phyloP scores from a whole-genome alignment of 2,888 invertebrate species.

The Caenorhabditis angaria region DNA sequence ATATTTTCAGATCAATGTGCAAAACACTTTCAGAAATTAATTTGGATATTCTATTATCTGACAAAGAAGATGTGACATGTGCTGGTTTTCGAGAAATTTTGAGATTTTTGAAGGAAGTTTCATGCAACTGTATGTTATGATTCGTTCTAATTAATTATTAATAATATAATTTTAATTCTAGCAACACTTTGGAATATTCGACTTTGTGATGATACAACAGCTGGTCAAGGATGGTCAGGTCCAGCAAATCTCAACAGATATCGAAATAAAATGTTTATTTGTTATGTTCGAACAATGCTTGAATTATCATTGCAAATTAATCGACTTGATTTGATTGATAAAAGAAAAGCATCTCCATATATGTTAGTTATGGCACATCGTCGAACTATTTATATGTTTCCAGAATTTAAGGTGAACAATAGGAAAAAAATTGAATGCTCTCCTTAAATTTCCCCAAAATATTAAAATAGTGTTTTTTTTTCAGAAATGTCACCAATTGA shows the following conservation, averaged over 20 bases:
- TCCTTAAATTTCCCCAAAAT: not conserved
- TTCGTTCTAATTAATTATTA: not conserved
- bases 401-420: constrained; percentile 48
- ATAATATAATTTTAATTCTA: constrained; percentile 16
- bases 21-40: constrained; percentile 44
- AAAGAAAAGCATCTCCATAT: constrained; percentile 48
- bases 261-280: constrained; percentile 51
- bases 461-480: constrained; percentile 10
- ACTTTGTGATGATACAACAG: constrained; percentile 39
- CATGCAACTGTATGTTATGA: constrained; percentile 32
- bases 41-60: constrained; percentile 35
- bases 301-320: constrained; percentile 42
- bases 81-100: constrained; percentile 51
- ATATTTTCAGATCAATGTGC: constrained; percentile 28
- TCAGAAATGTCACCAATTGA: constrained; percentile 43
- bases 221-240: constrained; percentile 51
- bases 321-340: constrained; percentile 39
- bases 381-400: constrained; percentile 50
- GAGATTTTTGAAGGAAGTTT: constrained; percentile 45
- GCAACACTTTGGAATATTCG: constrained; percentile 45
- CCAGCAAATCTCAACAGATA: constrained; percentile 45
- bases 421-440: not conserved
- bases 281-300: constrained; percentile 42
- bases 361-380: constrained; percentile 51
- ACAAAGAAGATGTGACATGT: constrained; percentile 48